These are phyloP conservation scores for Sogatella furcifera DNA, from an alignment of 1,140 invertebrate genomes.

Conservation along the genomic window DNA sequence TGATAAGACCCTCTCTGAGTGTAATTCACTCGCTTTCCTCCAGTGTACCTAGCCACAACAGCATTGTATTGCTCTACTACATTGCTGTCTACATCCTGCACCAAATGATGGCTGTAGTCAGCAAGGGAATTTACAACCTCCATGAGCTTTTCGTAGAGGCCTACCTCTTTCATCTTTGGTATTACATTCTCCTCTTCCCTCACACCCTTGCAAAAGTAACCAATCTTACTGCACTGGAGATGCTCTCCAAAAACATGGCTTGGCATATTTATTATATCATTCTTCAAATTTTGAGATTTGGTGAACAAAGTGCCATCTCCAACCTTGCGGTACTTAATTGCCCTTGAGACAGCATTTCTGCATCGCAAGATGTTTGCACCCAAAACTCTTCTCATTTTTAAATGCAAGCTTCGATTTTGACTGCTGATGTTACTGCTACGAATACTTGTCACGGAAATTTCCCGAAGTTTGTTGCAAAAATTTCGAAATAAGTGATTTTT, in stretches of 20 bases:
- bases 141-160: background rate
- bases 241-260: constrained; percentile 9
- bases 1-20: constrained; percentile 11
- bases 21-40: constrained; percentile 16
- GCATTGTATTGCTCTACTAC: constrained; percentile 12
- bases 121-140: background rate
- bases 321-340: background rate
- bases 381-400: background rate
- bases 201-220: constrained; percentile 9
- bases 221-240: background rate
- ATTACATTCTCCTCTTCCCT: background rate
- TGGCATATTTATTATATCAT: constrained; percentile 1
- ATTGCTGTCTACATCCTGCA: constrained; percentile 5
- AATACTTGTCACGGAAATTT: constrained; percentile 13
- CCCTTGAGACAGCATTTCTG: background rate
- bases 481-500: constrained; percentile 16
- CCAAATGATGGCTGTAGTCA: background rate
- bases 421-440: constrained; percentile 6
- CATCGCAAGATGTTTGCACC: background rate
- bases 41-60: constrained; percentile 14
- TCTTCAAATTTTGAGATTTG: constrained; percentile 10
- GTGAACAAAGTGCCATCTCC: background rate
- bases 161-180: background rate
- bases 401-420: background rate
- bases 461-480: constrained; percentile 14